Evolutionary conservation across 2,797 vertebrate genomes (phyloP), one percentile per base, ranked within the genome.

Genomic region (Psittacula derbiana): DNA sequence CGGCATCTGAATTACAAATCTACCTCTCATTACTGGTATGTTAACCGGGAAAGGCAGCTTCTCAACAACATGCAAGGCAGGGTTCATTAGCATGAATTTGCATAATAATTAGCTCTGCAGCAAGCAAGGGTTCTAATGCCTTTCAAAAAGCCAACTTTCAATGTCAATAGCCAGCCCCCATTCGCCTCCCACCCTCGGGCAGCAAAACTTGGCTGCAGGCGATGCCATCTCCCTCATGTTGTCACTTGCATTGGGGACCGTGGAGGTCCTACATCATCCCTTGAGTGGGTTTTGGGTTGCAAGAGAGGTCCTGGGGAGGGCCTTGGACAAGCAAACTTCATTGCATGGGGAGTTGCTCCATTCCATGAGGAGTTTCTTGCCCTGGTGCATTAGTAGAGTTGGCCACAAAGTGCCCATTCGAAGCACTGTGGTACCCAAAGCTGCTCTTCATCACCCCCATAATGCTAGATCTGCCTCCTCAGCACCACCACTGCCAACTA

Each of bases 1-100:
- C n/a, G 86, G 98, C 98, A 98, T 98, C 97, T 98, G 98, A 98
- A 98, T 98, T 98, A 98, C 98, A 98, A 98, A 98, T 98, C 97
- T 98, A 98, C 98, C 98, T 98, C 97, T 98, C 98, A 98, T 98
- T 98, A 98, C 96, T 96, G 97, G 96, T 97, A 65, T 97, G 98
- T 98, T 98, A 98, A 98, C 94, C 84, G 95, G 97, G 97, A 94
- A 97, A 98, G 97, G 98, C 98, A 97, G 98, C 95, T 98, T 97
- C 98, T 96, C 97, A 94, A 97, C 97, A 97, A 98, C 98, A 97
- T 96, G 97, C 96, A 91, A 98, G 97, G 96, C 98, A 98, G 97
- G 90, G 97, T 96, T 98, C 97, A 98, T 98, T 98, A 98, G 98
- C 98, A 98, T 98, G 97, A 76, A 98, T 98, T 98, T 98, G 98